phyloP scores from a whole-genome alignment of 2,113 vertebrate genomes.

The Muntiacus reevesi region DNA sequence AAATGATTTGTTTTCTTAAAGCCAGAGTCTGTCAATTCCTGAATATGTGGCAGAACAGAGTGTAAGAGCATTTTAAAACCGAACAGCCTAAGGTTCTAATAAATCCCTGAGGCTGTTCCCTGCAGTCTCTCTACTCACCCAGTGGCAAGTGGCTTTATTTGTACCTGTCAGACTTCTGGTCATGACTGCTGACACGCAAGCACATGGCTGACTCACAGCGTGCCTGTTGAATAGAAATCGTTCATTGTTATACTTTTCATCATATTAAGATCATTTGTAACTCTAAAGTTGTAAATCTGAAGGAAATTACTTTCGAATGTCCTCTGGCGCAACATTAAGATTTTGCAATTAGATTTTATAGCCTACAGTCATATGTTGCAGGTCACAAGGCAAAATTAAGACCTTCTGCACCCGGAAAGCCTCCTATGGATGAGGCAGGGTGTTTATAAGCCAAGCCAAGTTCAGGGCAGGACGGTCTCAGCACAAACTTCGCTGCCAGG shows the following conservation, averaged over 20 bases:
- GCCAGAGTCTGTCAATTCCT: not conserved
- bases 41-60: not conserved
- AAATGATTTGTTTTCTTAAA: not conserved
- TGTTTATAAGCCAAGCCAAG: not conserved
- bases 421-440: not conserved
- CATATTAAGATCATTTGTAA: constrained; percentile 24
- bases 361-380: constrained; percentile 44
- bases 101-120: not conserved
- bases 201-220: not conserved
- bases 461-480: not conserved
- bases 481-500: not conserved
- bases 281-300: constrained; percentile 58
- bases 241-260: constrained; percentile 35
- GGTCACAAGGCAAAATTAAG: constrained; percentile 36
- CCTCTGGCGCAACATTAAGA: constrained; percentile 42
- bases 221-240: not conserved
- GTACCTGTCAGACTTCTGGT: not conserved
- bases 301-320: constrained; percentile 63
- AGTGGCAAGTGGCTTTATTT: not conserved
- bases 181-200: not conserved
- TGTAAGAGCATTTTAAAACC: not conserved
- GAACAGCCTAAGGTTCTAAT: accelerated
- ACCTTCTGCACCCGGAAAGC: not conserved
- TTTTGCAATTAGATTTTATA: constrained; percentile 65
- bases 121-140: accelerated